These are phyloP conservation scores for Drosophila setifemur DNA, from an alignment of 1,140 invertebrate species.

Conservation along the genomic window DNA sequence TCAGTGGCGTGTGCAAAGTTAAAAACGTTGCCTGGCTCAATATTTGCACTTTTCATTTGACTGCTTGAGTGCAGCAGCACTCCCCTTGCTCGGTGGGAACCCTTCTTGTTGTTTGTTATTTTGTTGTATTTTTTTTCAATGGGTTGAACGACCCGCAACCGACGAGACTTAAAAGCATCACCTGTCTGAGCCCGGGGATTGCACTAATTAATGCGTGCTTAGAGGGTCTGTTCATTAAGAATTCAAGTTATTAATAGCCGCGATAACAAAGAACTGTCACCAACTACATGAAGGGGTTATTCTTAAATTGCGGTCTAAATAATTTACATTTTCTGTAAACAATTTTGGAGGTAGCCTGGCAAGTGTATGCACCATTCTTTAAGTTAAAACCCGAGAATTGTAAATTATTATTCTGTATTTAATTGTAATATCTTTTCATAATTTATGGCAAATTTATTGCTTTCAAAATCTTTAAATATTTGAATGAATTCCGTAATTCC, in stretches of 20 bases:
- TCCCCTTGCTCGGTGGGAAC: conserved; percentile 6
- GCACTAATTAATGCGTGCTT: conserved; percentile 32
- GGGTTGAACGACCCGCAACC: conserved; percentile 50
- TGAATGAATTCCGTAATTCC: no score
- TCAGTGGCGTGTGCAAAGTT: conserved; percentile 49
- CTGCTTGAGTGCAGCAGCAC: conserved; percentile 28
- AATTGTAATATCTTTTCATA: no score
- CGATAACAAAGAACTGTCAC: conserved; percentile 4
- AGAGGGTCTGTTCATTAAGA: conserved; percentile 51
- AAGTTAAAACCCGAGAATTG: no score
- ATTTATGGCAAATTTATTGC: no score
- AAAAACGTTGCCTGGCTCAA: conserved; percentile 52
- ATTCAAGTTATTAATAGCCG: conserved; percentile 4
- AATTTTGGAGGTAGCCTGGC: no score
- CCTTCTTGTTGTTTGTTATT: conserved; percentile 4
- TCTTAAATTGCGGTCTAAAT: no score
- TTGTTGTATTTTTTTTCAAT: conserved; percentile 7
- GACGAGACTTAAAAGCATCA: conserved; percentile 11
- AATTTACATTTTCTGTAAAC: no score
- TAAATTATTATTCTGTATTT: no score
- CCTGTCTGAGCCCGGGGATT: conserved; percentile 46
- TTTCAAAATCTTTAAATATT: no score
- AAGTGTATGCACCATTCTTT: no score
- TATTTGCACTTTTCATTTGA: conserved; percentile 53
- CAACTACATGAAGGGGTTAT: no score